Percentiles rank a stretch among this genome's conserved stretches.
phyloP scores from a whole-genome alignment of 2,113 vertebrate genomes.

The Podiceps cristatus region DNA sequence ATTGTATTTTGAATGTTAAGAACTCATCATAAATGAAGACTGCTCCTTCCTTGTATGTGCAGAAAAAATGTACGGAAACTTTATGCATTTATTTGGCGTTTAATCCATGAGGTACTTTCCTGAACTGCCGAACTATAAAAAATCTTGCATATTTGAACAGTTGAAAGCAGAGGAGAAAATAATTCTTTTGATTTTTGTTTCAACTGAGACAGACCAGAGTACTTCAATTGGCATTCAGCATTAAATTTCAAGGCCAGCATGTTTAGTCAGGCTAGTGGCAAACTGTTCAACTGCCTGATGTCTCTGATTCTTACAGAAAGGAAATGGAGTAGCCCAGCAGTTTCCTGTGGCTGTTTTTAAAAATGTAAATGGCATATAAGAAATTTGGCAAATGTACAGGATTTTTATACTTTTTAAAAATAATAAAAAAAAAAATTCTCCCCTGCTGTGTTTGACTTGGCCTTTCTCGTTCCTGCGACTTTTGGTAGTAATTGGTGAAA shows the following conservation, averaged over 20 bases:
- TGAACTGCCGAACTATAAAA: neutral
- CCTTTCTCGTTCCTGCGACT: neutral
- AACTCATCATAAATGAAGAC: slow-evolving; percentile 24
- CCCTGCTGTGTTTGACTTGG: neutral
- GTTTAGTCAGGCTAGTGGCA: neutral
- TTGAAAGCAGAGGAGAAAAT: neutral
- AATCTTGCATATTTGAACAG: neutral
- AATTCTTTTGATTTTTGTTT: neutral
- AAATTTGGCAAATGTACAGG: slow-evolving; percentile 14
- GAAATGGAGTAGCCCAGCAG: neutral
- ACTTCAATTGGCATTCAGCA: neutral
- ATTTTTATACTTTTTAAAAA: slow-evolving; percentile 37
- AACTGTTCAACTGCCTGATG: neutral
- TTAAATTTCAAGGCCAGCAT: neutral
- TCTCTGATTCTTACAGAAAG: neutral
- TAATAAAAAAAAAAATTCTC: neutral
- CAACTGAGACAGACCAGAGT: neutral
- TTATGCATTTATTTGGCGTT: neutral
- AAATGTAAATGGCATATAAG: neutral
- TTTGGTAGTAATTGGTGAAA: neutral
- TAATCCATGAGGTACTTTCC: neutral
- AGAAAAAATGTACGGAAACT: neutral
- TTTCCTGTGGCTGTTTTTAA: neutral
- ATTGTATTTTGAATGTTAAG: slow-evolving; percentile 29
- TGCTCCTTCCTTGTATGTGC: slow-evolving; percentile 27